A percentile compares a stretch with the other conserved stretches of the same genome.
phyloP scores from a whole-genome alignment of 2,113 vertebrate species.

The Mohoua ochrocephala region DNA sequence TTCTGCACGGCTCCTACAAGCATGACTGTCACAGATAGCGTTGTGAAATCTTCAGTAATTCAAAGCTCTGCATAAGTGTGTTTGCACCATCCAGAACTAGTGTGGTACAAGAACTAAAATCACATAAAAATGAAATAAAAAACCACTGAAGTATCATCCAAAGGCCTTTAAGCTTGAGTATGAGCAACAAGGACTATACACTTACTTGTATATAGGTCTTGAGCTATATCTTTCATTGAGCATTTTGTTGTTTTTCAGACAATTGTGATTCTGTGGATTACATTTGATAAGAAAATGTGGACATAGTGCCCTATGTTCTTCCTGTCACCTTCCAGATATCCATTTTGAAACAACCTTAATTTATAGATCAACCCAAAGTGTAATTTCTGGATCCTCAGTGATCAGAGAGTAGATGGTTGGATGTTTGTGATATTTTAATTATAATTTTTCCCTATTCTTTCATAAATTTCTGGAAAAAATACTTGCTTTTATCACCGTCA shows the following conservation, averaged over 20 bases:
- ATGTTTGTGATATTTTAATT: neutral
- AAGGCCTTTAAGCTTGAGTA: neutral
- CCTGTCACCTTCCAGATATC: neutral
- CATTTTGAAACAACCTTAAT: neutral
- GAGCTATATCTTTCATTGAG: neutral
- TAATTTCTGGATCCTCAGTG: neutral
- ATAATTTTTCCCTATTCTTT: neutral
- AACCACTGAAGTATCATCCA: rapidly evolving
- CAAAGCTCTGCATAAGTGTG: neutral
- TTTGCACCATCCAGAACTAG: neutral
- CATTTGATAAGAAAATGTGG: neutral
- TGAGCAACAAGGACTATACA: neutral
- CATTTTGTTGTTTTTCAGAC: neutral
- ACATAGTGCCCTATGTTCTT: neutral
- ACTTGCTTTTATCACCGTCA: neutral
- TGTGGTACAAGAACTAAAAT: neutral
- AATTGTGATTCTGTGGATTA: neutral
- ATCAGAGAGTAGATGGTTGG: neutral
- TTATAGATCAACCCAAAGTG: neutral
- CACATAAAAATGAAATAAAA: neutral
- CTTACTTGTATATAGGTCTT: neutral
- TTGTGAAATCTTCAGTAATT: neutral
- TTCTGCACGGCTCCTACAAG: neutral
- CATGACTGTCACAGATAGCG: neutral
- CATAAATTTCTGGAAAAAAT: neutral